Percentiles rank a stretch among this genome's conserved stretches.
These are phyloP conservation scores for Epizoanthus stellaris DNA, from an alignment of 92 coral and sea anemone genomes.

Conservation along the genomic window DNA sequence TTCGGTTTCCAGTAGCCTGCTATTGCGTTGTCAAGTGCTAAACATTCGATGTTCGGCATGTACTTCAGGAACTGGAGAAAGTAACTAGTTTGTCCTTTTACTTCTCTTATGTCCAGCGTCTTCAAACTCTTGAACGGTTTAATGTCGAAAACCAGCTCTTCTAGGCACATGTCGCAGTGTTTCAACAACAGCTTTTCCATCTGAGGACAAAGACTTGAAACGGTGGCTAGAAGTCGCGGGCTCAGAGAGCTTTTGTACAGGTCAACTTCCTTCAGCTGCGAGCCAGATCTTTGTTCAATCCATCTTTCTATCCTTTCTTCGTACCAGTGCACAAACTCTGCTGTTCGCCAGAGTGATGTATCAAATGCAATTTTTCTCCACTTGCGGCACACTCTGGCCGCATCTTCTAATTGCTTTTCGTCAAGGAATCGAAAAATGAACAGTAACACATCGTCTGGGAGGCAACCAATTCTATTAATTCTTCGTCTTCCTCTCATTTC, in stretches of 20 bases:
- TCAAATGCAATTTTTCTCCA: slow-evolving; percentile 77
- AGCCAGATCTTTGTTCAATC: slow-evolving; percentile 39
- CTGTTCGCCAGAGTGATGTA: slow-evolving; percentile 66
- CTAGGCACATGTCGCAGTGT: slow-evolving; percentile 23
- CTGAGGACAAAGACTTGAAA: slow-evolving; percentile 36
- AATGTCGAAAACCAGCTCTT: slow-evolving; percentile 13
- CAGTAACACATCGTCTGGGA: slow-evolving; percentile 38
- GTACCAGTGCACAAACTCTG: slow-evolving; percentile 42
- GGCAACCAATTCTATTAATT: slow-evolving; percentile 13
- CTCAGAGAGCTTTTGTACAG: slow-evolving; percentile 21
- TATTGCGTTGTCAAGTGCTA: slow-evolving; percentile 76
- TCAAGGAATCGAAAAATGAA: slow-evolving; percentile 36
- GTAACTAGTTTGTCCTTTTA: slow-evolving; percentile 21
- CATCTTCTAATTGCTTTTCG: slow-evolving; percentile 28
- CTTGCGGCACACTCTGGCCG: slow-evolving; percentile 64
- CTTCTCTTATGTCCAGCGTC: slow-evolving; percentile 24
- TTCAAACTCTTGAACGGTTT: slow-evolving; percentile 28
- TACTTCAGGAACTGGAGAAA: slow-evolving; percentile 22
- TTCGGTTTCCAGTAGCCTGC: slow-evolving; percentile 71
- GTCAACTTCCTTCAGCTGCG: slow-evolving; percentile 44
- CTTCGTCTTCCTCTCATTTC: slow-evolving; percentile 28
- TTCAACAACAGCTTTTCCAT: slow-evolving; percentile 29
- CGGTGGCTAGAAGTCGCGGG: slow-evolving; percentile 10
- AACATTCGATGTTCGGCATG: slow-evolving; percentile 65
- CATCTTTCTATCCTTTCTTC: slow-evolving; percentile 44